phyloP scores from a whole-genome alignment of 2,113 vertebrate genomes.

The Callithrix jacchus region DNA sequence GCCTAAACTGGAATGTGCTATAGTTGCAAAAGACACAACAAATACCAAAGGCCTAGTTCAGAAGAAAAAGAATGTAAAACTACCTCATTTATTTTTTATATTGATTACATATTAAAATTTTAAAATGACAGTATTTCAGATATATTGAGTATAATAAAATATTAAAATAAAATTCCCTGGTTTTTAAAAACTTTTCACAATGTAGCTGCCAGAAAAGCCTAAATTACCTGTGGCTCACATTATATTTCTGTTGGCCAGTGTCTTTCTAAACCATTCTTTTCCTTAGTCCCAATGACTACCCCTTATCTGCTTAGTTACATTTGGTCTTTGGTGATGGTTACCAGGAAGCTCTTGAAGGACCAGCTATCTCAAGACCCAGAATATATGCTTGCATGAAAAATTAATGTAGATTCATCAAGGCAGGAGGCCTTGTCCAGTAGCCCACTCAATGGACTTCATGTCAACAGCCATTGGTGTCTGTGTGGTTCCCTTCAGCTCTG shows the following conservation, averaged over 20 bases:
- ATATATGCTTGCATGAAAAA: neutral
- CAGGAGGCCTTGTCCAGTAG: neutral
- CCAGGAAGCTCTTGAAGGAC: neutral
- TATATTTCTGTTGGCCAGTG: neutral
- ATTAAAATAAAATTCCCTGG: neutral
- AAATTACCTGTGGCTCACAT: neutral
- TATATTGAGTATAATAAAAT: neutral
- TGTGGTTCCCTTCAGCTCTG: neutral
- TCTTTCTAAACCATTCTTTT: neutral
- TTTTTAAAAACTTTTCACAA: neutral
- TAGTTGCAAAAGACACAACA: neutral
- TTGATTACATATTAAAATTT: neutral
- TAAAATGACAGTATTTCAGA: neutral
- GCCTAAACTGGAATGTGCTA: neutral
- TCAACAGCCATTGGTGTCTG: neutral
- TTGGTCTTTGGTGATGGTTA: neutral
- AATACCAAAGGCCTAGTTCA: neutral
- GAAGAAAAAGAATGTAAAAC: neutral
- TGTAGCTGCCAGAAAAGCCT: neutral
- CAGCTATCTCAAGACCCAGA: neutral
- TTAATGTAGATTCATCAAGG: neutral
- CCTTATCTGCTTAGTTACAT: neutral
- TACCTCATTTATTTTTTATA: neutral
- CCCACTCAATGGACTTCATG: neutral
- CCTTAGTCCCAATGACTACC: neutral